Conservation (phyloP, 2,797 vertebrate genomes). For the Pempheris klunzingeri region DNA sequence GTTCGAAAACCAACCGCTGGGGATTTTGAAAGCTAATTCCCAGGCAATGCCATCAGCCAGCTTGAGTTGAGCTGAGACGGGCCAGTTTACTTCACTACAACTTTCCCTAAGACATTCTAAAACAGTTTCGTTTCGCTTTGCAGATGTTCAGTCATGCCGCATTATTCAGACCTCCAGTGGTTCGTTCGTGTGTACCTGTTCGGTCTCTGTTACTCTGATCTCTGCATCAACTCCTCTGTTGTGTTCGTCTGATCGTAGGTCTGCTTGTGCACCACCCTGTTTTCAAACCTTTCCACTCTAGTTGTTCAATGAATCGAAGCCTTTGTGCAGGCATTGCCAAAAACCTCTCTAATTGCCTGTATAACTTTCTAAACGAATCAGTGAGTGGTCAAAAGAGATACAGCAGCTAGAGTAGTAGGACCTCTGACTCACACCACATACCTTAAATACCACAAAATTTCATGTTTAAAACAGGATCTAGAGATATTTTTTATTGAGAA, state of each 20-base stretch:
- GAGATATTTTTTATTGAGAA: neutral
- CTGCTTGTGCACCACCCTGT: neutral
- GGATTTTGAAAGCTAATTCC: too few species aligned
- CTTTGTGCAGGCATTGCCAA: constrained; percentile 8
- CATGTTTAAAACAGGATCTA: neutral
- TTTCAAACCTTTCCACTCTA: constrained; percentile 19
- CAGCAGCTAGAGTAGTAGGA: neutral
- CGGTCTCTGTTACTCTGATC: constrained; percentile 1
- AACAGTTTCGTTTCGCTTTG: too few species aligned
- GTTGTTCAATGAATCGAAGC: constrained; percentile 36
- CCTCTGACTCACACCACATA: neutral
- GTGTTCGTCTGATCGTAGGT: constrained; percentile 10
- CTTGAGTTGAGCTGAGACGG: too few species aligned
- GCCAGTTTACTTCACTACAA: too few species aligned
- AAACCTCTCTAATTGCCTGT: constrained; percentile 5
- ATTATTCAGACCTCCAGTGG: constrained; percentile 24
- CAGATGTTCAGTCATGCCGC: constrained; percentile 25
- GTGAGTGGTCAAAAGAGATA: neutral
- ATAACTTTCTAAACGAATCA: constrained; percentile 9
- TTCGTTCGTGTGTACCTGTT: constrained; percentile 20
- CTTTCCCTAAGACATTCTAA: too few species aligned
- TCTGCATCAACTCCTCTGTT: neutral
- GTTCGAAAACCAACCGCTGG: too few species aligned
- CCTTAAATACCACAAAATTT: too few species aligned
- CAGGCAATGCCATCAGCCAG: too few species aligned